Percentiles rank a stretch among this genome's conserved stretches.
Evolutionary conservation across 2,888 invertebrate genomes (phyloP).

Genomic region (Drosophila buzzatii): DNA sequence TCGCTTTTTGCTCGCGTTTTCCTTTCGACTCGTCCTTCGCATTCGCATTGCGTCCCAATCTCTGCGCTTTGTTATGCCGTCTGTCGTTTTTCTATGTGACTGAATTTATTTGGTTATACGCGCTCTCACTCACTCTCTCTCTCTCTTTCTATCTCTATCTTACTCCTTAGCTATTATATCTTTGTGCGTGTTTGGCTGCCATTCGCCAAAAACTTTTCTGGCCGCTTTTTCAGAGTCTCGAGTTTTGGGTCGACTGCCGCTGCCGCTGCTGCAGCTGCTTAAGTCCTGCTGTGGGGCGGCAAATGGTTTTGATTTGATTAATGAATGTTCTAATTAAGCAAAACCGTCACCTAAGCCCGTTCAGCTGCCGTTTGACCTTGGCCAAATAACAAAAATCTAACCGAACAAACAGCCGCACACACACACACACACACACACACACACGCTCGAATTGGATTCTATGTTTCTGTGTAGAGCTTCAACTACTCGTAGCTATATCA

Average conservation of each 20-base stretch:
- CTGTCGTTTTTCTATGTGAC: slow-evolving; percentile 79
- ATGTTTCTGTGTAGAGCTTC: neutral
- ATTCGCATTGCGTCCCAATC: slow-evolving; percentile 57
- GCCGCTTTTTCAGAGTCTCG: slow-evolving; percentile 39
- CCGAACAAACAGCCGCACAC: neutral
- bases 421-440: neutral
- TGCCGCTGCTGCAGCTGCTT: slow-evolving; percentile 18
- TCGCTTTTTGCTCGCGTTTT: slow-evolving; percentile 70
- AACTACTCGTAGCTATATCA: slow-evolving; percentile 4
- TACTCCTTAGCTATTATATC: slow-evolving; percentile 25
- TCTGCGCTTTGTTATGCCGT: slow-evolving; percentile 78
- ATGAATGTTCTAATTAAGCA: slow-evolving; percentile 84
- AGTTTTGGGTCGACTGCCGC: slow-evolving; percentile 33
- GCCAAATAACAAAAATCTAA: slow-evolving; percentile 69
- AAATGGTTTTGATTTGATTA: slow-evolving; percentile 84
- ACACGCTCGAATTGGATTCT: neutral
- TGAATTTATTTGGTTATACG: slow-evolving; percentile 73
- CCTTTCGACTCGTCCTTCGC: slow-evolving; percentile 39
- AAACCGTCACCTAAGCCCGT: slow-evolving; percentile 79
- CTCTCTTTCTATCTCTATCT: neutral
- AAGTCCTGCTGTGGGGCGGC: slow-evolving; percentile 69
- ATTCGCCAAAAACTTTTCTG: slow-evolving; percentile 76
- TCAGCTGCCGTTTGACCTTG: slow-evolving; percentile 76
- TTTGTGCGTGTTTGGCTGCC: slow-evolving; percentile 75
- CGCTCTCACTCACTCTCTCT: neutral